Evolutionary conservation across 2,888 invertebrate genomes (phyloP).

Genomic region (Amphipyra tragopoginis): DNA sequence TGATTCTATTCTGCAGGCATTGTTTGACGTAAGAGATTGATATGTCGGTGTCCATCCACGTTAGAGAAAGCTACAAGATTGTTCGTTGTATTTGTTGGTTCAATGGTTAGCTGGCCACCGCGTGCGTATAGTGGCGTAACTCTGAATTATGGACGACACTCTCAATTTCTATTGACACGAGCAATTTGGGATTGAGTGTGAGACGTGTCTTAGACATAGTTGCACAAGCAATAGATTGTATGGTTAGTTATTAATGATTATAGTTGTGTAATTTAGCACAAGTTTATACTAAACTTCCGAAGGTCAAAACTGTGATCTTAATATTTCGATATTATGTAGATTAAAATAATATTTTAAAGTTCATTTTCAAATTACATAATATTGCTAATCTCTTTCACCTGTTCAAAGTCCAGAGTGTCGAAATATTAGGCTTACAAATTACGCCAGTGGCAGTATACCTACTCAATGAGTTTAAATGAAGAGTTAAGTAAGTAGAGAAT

Average conservation of each 20-base stretch:
- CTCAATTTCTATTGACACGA: constrained; percentile 81
- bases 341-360: constrained; percentile 7
- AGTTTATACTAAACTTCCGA: constrained; percentile 8
- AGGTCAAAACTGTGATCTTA: constrained; percentile 12
- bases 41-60: constrained; percentile 66
- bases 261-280: constrained; percentile 14
- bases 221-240: constrained; percentile 46
- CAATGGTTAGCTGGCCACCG: constrained; percentile 71
- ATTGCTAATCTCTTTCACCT: constrained; percentile 3
- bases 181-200: constrained; percentile 63
- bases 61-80: constrained; percentile 80
- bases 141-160: constrained; percentile 75
- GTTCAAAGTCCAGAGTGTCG: constrained; percentile 7
- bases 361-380: constrained; percentile 8
- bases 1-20: constrained; percentile 54
- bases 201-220: constrained; percentile 56
- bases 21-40: constrained; percentile 71
- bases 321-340: background rate
- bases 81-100: constrained; percentile 71
- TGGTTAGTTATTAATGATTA: constrained; percentile 9
- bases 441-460: constrained; percentile 12
- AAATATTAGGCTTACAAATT: constrained; percentile 25
- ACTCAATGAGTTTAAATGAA: constrained; percentile 26
- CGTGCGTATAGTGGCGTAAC: constrained; percentile 74
- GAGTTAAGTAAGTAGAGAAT: constrained; percentile 37